These are phyloP conservation scores for Sphyrna mokarran DNA, from an alignment of 2,113 vertebrate species.

Conservation along the genomic window DNA sequence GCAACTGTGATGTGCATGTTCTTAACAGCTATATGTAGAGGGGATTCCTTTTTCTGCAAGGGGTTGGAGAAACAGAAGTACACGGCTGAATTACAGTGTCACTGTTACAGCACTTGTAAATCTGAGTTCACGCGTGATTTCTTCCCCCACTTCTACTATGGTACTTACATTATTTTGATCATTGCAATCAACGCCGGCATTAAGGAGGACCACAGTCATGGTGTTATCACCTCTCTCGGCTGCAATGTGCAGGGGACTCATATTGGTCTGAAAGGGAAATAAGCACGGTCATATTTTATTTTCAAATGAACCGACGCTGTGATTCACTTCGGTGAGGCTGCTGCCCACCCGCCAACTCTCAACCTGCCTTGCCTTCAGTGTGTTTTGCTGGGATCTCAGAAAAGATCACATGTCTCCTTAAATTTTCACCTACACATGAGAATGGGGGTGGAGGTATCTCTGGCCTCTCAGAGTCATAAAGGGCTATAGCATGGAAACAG, in stretches of 20 bases:
- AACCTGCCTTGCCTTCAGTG: not conserved
- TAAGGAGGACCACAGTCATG: slow-evolving; percentile 67
- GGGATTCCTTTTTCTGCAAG: slow-evolving; percentile 63
- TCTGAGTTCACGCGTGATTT: not conserved
- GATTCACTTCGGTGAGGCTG: not conserved
- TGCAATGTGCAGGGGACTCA: slow-evolving; percentile 61
- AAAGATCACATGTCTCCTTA: not conserved
- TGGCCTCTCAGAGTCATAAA: too few relatives aligned
- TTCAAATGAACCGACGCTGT: not conserved
- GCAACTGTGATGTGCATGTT: slow-evolving; percentile 61
- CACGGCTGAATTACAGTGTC: not conserved
- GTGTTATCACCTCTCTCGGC: slow-evolving; percentile 60
- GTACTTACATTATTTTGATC: slow-evolving; percentile 61
- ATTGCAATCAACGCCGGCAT: slow-evolving; percentile 54
- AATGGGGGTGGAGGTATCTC: too few relatives aligned
- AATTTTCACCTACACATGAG: slow-evolving; percentile 21
- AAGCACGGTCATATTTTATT: not conserved
- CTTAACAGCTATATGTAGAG: slow-evolving; percentile 75
- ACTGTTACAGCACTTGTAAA: not conserved
- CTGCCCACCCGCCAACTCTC: not conserved
- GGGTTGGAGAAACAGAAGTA: slow-evolving; percentile 40
- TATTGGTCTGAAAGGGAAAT: slow-evolving; percentile 55
- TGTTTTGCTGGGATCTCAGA: not conserved
- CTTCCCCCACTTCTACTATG: not conserved
- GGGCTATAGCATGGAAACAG: too few relatives aligned